Conservation (phyloP, 1,140 invertebrate species). For the Meloidogyne hapla region DNA sequence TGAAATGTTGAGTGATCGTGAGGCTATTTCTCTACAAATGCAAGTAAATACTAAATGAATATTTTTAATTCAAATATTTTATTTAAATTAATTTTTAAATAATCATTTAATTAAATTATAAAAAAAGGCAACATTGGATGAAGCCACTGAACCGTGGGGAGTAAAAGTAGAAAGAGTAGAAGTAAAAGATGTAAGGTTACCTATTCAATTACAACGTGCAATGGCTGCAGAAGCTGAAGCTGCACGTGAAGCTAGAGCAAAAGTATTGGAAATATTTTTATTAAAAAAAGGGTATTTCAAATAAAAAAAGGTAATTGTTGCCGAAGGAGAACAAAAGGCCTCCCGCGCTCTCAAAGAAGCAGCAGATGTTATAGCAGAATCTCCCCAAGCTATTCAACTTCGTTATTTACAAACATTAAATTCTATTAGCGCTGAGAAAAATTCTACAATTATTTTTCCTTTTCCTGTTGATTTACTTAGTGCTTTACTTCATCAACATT, state of each 20-base stretch:
- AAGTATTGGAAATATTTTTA: slow-evolving; percentile 45
- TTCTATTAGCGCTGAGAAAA: slow-evolving; percentile 82
- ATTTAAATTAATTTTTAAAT: neutral
- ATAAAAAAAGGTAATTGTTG: slow-evolving; percentile 64
- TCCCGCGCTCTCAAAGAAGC: slow-evolving; percentile 66
- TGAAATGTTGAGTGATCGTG: slow-evolving; percentile 65
- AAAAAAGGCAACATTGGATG: slow-evolving; percentile 69
- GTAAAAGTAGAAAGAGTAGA: slow-evolving; percentile 86
- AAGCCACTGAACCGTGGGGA: slow-evolving; percentile 69
- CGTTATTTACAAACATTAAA: slow-evolving; percentile 69
- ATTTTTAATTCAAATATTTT: neutral
- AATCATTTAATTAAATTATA: too few relatives aligned
- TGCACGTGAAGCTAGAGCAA: slow-evolving; percentile 49
- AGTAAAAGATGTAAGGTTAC: slow-evolving; percentile 73
- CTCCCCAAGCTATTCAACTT: slow-evolving; percentile 81
- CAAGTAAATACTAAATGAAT: slow-evolving; percentile 65
- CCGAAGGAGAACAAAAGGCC: slow-evolving; percentile 67
- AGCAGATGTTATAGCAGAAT: slow-evolving; percentile 67
- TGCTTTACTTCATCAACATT: slow-evolving; percentile 46
- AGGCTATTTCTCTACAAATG: slow-evolving; percentile 67
- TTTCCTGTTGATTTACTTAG: slow-evolving; percentile 58
- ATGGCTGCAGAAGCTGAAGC: slow-evolving; percentile 67
- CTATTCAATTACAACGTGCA: slow-evolving; percentile 66
- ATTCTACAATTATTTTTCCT: slow-evolving; percentile 95
- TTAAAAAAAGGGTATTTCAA: neutral